Conservation (phyloP, 2,888 invertebrate genomes). For the Synergus laeviventris region DNA sequence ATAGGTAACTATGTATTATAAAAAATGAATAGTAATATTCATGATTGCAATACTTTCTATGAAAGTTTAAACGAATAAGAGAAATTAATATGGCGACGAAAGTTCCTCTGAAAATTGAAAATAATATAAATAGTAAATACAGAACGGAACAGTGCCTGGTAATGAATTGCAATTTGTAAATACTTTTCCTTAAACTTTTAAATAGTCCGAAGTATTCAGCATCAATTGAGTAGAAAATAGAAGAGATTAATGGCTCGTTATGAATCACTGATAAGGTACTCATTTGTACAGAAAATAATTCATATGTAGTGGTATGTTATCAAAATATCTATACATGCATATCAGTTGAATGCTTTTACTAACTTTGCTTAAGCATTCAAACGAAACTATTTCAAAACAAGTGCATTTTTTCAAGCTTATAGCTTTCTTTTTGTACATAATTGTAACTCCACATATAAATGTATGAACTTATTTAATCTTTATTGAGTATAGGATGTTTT, state of each 20-base stretch:
- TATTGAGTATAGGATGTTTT: neutral
- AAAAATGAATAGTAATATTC: neutral
- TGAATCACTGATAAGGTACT: neutral
- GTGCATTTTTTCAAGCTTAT: neutral
- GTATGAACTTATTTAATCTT: neutral
- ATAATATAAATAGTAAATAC: neutral
- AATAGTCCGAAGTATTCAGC: neutral
- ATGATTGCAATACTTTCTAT: neutral
- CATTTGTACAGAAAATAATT: conserved; percentile 8
- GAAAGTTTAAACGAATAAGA: neutral
- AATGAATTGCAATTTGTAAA: conserved; percentile 13
- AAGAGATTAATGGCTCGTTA: neutral
- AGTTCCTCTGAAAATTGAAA: conserved; percentile 2
- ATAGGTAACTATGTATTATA: neutral
- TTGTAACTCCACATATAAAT: neutral
- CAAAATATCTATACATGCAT: conserved; percentile 20
- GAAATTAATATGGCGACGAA: neutral
- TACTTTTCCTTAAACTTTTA: conserved; percentile 1
- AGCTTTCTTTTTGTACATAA: neutral
- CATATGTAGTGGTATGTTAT: neutral
- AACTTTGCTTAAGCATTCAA: conserved; percentile 12
- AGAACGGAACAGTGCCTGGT: conserved; percentile 8
- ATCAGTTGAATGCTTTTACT: neutral
- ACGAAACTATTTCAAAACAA: neutral
- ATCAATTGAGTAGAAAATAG: neutral